Evolutionary conservation across 1,140 invertebrate genomes (phyloP).

Genomic region (Penaeus vannamei): DNA sequence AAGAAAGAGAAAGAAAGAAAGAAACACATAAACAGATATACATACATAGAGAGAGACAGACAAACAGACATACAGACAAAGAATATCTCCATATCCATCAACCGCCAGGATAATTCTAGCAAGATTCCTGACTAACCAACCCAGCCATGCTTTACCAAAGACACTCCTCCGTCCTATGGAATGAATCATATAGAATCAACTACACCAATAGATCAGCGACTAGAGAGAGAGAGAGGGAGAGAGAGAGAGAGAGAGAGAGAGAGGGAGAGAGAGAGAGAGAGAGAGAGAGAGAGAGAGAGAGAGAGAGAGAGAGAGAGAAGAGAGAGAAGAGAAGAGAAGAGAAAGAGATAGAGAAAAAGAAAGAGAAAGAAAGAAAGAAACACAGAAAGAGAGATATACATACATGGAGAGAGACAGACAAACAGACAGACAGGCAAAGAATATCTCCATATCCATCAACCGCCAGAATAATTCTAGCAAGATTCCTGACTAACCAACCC

Average conservation of each 20-base stretch:
- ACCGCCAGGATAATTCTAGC: too few relatives aligned
- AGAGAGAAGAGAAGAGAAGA: background rate
- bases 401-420: background rate
- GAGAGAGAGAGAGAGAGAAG: conserved; percentile 21
- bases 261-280: conserved; percentile 20
- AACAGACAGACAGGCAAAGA: background rate
- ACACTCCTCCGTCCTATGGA: too few relatives aligned
- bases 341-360: background rate
- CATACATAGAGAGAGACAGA: too few relatives aligned
- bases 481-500: too few relatives aligned
- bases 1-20: conserved; percentile 28
- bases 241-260: conserved; percentile 1
- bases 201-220: too few relatives aligned
- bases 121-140: too few relatives aligned
- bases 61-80: too few relatives aligned
- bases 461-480: background rate
- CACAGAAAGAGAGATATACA: background rate
- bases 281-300: conserved; percentile 24
- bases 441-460: background rate
- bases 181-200: too few relatives aligned
- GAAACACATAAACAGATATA: background rate
- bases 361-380: background rate
- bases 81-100: too few relatives aligned
- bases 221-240: background rate
- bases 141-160: too few relatives aligned